These are phyloP conservation scores for Spodoptera littoralis DNA, from an alignment of 2,888 invertebrate genomes.

Conservation along the genomic window DNA sequence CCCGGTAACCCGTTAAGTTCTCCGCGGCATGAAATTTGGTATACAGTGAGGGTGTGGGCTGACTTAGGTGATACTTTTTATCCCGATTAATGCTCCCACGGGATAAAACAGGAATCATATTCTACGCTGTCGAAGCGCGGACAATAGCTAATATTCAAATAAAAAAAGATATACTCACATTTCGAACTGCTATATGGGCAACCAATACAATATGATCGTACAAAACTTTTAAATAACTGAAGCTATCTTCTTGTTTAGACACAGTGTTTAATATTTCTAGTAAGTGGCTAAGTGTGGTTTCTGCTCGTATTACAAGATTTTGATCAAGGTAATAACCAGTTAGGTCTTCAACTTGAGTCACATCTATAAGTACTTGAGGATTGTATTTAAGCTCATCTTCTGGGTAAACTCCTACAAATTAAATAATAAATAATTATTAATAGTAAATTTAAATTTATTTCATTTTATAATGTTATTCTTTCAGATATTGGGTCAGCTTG, in stretches of 20 bases:
- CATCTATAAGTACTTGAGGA: constrained; percentile 88
- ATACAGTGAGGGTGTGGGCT: too few species aligned
- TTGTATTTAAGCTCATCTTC: constrained; percentile 60
- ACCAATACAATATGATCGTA: constrained; percentile 90
- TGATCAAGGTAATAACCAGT: constrained; percentile 73
- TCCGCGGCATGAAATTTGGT: too few species aligned
- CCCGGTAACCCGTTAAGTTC: too few species aligned
- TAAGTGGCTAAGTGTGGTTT: constrained; percentile 85
- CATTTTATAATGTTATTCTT: too few species aligned
- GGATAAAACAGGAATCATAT: too few species aligned
- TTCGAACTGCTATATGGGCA: constrained; percentile 91
- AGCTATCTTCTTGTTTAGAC: constrained; percentile 69
- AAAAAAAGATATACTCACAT: constrained; percentile 83
- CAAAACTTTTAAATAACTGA: constrained; percentile 88
- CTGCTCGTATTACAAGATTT: constrained; percentile 87
- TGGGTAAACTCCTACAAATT: constrained; percentile 77
- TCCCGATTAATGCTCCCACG: too few species aligned
- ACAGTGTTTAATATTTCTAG: constrained; percentile 79
- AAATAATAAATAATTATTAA: neutral
- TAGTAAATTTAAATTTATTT: too few species aligned
- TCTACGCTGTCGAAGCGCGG: too few species aligned
- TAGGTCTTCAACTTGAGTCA: constrained; percentile 88
- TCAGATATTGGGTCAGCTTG: too few species aligned
- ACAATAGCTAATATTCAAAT: too few species aligned
- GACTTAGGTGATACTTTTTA: too few species aligned